Evolutionary conservation across 2,797 vertebrate species (phyloP).

Genomic region (Lepilemur septentrionalis): DNA sequence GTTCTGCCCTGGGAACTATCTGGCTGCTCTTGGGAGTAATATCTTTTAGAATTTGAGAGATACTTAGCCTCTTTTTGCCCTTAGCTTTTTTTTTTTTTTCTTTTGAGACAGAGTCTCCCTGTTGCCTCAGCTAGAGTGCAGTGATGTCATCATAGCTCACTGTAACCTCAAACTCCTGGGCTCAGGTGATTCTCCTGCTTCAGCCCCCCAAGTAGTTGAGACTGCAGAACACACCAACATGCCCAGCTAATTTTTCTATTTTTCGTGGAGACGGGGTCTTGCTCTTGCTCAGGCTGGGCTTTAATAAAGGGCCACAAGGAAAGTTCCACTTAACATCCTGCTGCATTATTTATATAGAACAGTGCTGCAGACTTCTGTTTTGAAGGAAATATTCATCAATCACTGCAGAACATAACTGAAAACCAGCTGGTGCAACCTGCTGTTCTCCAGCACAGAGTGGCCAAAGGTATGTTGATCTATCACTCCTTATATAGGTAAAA

Average conservation of each 20-base stretch:
- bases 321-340: constrained; percentile 24
- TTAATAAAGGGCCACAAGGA: background rate
- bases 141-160: no score
- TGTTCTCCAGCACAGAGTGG: constrained; percentile 84
- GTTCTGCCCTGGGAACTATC: background rate
- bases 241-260: no score
- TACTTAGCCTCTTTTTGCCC: background rate
- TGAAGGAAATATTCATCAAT: constrained; percentile 77
- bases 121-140: no score
- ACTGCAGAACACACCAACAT: no score
- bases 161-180: no score
- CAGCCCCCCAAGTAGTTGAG: no score
- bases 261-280: no score
- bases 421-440: constrained; percentile 83
- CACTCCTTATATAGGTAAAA: background rate
- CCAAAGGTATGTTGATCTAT: constrained; percentile 88
- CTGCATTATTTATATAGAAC: constrained; percentile 78
- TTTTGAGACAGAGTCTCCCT: background rate
- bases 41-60: background rate
- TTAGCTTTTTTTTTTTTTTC: background rate
- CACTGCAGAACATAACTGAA: constrained; percentile 82
- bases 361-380: constrained; percentile 69
- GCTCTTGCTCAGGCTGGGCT: background rate
- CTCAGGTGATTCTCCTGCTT: no score
- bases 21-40: background rate